Percentiles rank a stretch among this genome's conserved stretches.
Conservation (phyloP, 2,797 vertebrate species). For the Alcedo atthis region DNA sequence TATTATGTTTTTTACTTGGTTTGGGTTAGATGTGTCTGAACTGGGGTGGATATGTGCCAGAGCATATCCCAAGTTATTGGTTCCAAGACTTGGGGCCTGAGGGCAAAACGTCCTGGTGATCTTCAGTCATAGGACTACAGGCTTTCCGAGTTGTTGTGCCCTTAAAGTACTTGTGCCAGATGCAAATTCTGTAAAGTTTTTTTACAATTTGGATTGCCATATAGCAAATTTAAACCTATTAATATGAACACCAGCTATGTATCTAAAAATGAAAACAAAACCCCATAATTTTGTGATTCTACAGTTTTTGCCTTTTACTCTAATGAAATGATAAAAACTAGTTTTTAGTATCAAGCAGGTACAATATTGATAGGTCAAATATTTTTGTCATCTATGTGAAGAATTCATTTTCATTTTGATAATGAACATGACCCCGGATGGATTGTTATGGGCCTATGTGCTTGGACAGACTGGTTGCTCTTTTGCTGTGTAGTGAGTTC, state of each 20-base stretch:
- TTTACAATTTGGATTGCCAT: background rate
- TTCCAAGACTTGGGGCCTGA: background rate
- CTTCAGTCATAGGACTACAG: background rate
- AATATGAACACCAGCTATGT: background rate
- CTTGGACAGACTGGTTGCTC: background rate
- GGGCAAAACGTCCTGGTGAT: background rate
- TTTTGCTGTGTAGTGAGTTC: background rate
- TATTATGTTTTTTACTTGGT: background rate
- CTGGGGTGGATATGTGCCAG: background rate
- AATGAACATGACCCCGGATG: background rate
- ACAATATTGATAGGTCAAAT: background rate
- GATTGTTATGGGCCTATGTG: background rate
- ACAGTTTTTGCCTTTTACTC: background rate
- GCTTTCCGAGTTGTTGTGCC: background rate
- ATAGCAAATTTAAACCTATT: background rate
- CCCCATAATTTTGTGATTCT: background rate
- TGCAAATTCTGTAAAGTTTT: background rate
- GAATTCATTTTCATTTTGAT: background rate
- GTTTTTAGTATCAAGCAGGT: background rate
- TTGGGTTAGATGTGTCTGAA: background rate
- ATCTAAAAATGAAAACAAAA: background rate
- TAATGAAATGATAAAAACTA: background rate
- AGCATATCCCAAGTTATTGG: background rate
- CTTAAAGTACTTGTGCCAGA: background rate
- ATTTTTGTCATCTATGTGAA: background rate